A percentile compares a stretch with the other conserved stretches of the same genome.
Conservation (phyloP, 2,888 invertebrate genomes). For the Drosophila paranaensis region DNA sequence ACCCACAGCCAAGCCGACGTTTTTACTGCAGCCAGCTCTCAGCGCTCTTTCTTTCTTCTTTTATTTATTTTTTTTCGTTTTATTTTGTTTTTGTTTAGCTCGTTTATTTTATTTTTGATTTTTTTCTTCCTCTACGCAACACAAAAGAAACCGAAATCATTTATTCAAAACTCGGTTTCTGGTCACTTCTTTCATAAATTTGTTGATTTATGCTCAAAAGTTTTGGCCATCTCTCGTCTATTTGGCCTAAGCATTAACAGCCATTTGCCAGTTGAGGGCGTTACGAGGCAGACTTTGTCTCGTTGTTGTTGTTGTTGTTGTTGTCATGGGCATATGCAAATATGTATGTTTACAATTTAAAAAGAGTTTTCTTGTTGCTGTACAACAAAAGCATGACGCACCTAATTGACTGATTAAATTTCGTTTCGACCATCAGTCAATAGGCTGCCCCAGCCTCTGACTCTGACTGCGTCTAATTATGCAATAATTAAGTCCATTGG, state of each 20-base stretch:
- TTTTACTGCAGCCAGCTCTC: constrained; percentile 63
- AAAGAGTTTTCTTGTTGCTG: constrained; percentile 23
- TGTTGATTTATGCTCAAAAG: constrained; percentile 41
- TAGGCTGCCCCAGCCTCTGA: neutral
- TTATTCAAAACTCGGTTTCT: constrained; percentile 73
- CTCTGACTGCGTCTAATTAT: constrained; percentile 42
- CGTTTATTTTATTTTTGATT: constrained; percentile 18
- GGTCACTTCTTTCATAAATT: constrained; percentile 68
- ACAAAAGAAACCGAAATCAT: constrained; percentile 76
- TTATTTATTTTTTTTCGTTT: constrained; percentile 50
- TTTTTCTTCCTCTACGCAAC: constrained; percentile 26
- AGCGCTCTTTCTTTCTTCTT: constrained; percentile 38
- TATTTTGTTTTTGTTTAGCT: constrained; percentile 61
- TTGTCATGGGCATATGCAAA: constrained; percentile 57
- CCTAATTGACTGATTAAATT: constrained; percentile 44
- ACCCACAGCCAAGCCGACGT: constrained; percentile 25
- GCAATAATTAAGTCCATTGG: constrained; percentile 43
- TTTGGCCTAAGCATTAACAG: constrained; percentile 62
- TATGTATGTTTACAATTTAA: constrained; percentile 34
- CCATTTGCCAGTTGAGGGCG: constrained; percentile 45
- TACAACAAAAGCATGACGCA: constrained; percentile 16
- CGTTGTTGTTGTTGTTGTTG: constrained; percentile 14
- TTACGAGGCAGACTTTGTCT: constrained; percentile 17
- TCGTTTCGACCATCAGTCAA: constrained; percentile 46
- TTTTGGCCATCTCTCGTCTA: constrained; percentile 33